These are phyloP conservation scores for Osmerus mordax DNA, from an alignment of 2,113 vertebrate genomes.

Conservation along the genomic window DNA sequence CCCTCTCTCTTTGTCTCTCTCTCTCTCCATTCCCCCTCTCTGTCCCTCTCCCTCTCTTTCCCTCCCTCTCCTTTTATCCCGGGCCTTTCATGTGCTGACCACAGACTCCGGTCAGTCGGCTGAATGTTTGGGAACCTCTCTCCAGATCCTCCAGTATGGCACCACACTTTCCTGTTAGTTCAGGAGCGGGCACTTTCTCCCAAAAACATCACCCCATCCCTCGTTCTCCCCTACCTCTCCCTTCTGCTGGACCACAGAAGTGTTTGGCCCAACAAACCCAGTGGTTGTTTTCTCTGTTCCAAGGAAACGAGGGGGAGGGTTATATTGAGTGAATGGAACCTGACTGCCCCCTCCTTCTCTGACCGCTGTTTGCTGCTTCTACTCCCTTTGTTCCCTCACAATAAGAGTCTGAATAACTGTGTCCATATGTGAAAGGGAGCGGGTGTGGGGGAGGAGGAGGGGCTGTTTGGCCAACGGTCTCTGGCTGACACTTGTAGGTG, in stretches of 20 bases:
- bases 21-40: conserved; percentile 6
- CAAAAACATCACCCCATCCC: conserved; percentile 8
- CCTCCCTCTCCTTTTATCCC: background rate
- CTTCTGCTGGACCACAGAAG: conserved; percentile 52
- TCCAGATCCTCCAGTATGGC: conserved; percentile 52
- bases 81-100: conserved; percentile 59
- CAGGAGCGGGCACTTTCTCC: conserved; percentile 43
- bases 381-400: conserved; percentile 57
- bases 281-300: conserved; percentile 20
- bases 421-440: conserved; percentile 57
- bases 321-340: conserved; percentile 35
- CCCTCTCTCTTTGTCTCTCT: conserved; percentile 17
- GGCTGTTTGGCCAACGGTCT: conserved; percentile 62
- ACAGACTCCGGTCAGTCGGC: conserved; percentile 75
- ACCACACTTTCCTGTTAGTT: conserved; percentile 65
- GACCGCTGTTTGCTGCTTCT: conserved; percentile 42
- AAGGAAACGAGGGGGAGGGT: background rate
- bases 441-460: conserved; percentile 17
- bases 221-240: conserved; percentile 15
- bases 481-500: conserved; percentile 46
- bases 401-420: conserved; percentile 58
- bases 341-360: conserved; percentile 30
- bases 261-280: conserved; percentile 51
- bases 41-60: conserved; percentile 11
- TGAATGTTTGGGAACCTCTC: conserved; percentile 61